phyloP scores from a whole-genome alignment of 2,113 vertebrate species.

The Epinephelus lanceolatus region DNA sequence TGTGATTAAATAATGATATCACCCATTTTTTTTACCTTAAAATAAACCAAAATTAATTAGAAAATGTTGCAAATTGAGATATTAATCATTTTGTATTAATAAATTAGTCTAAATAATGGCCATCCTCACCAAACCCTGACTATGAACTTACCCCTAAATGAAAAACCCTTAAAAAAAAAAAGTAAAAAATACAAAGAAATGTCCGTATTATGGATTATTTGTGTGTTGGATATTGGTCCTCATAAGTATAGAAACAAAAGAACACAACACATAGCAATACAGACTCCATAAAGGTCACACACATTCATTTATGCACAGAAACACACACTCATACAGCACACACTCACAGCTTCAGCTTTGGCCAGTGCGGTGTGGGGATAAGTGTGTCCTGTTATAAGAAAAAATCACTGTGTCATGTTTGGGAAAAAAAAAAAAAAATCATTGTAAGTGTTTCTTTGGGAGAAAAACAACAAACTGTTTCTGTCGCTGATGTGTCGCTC shows the following conservation, averaged over 20 bases:
- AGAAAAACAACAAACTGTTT: conserved; percentile 47
- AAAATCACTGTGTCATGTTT: conserved; percentile 72
- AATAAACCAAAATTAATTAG: not conserved
- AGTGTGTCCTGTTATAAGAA: conserved; percentile 44
- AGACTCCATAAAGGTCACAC: conserved; percentile 14
- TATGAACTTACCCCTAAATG: not conserved
- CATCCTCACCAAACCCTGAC: not conserved
- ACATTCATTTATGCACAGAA: conserved; percentile 7
- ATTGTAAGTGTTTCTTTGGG: conserved; percentile 54
- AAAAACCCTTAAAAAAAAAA: not conserved
- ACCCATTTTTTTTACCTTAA: not conserved
- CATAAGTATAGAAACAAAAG: conserved; percentile 55
- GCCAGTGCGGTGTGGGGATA: conserved; percentile 45
- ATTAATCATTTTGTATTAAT: not conserved
- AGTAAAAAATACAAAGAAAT: not conserved
- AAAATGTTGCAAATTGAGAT: not conserved
- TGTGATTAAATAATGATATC: conserved; percentile 1
- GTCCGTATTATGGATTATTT: not conserved
- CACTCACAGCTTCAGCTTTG: conserved; percentile 38
- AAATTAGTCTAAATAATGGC: not conserved
- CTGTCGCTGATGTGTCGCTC: conserved; percentile 43
- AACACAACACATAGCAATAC: conserved; percentile 10
- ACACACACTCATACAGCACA: conserved; percentile 29
- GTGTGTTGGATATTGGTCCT: conserved; percentile 38
- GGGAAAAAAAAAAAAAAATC: conserved; percentile 27